Evolutionary conservation across 2,113 vertebrate genomes (phyloP), one percentile per base, ranked within the genome.

Genomic region (Hippocampus barbouri): DNA sequence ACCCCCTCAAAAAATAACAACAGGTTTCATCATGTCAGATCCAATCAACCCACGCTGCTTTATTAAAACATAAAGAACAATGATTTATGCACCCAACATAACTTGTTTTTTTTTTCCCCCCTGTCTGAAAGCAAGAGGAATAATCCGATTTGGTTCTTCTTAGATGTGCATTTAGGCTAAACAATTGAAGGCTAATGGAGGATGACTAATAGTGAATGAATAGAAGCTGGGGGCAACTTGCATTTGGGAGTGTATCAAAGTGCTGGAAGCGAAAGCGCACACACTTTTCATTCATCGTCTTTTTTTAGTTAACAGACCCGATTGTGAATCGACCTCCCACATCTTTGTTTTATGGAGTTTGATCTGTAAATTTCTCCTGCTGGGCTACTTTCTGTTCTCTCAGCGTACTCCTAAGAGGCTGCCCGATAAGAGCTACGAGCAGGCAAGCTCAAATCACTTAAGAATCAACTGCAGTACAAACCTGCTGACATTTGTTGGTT

Each of bases 21-120:
- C 75, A 61, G 45, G 89, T 90, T 89, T 90, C 77, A 78, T 77
- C 73, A 84, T 67, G 88, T 91, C 90, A 89, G 76, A 87, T 88
- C 72, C 78, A 87, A 89, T 91, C 91, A 92, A 88, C 83, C 79
- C 70, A 27, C 79, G 75, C 70, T 72, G 77, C 85, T 91, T 86
- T 77, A 89, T 89, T 81, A 80, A 78, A 75, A 71, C 38, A 34
- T 65, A 57, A 74, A 54, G 6, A 63, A 9, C 20, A n/a, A 71
- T 21, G 40, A 66, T 71, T 68, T 11, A 64, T 40, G 45, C 65
- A 54, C 23, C n/a, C n/a, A 34, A 20, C 41, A 56, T 30, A 43
- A 62, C 51, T 45, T 66, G 51, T 57, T 18, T 40, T 70, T 51
- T 69, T 66, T 38, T 38, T 30, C 27, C 30, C 25, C 61, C 16